Evolutionary conservation across 2,888 invertebrate species (phyloP).

Genomic region (Erpobdella octoculata): DNA sequence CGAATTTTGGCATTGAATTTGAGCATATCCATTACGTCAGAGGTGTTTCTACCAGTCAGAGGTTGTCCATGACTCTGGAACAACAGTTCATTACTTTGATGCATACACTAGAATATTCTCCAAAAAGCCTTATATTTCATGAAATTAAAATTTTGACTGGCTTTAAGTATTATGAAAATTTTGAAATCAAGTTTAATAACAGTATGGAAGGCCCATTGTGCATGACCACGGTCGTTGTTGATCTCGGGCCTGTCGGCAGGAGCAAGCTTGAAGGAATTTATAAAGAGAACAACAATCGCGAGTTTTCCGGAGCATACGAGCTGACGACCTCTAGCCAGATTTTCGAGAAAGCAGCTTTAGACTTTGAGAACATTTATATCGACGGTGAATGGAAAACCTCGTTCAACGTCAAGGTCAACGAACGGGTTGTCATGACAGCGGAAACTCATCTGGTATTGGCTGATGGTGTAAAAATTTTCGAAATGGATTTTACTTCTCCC

Average conservation of each 20-base stretch:
- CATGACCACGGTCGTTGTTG: slow-evolving; percentile 27
- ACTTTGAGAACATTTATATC: slow-evolving; percentile 25
- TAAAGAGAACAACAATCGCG: slow-evolving; percentile 25
- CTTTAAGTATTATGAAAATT: slow-evolving; percentile 26
- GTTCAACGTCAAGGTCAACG: slow-evolving; percentile 38
- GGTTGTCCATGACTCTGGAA: not conserved
- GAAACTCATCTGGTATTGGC: slow-evolving; percentile 34
- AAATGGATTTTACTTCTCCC: slow-evolving; percentile 39
- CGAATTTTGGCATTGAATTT: not conserved
- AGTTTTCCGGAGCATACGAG: slow-evolving; percentile 35
- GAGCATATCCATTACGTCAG: not conserved
- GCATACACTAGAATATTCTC: slow-evolving; percentile 29
- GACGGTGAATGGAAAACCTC: slow-evolving; percentile 38
- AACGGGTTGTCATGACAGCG: slow-evolving; percentile 37
- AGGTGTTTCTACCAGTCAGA: not conserved
- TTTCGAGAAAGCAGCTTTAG: slow-evolving; percentile 12
- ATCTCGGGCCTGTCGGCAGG: slow-evolving; percentile 30
- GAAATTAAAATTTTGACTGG: slow-evolving; percentile 31
- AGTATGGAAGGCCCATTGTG: slow-evolving; percentile 8
- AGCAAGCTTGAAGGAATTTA: slow-evolving; percentile 37
- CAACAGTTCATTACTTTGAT: slow-evolving; percentile 14
- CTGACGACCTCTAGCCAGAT: slow-evolving; percentile 37
- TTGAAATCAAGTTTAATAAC: slow-evolving; percentile 31
- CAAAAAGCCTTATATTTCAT: not conserved
- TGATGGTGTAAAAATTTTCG: slow-evolving; percentile 34